phyloP scores from a whole-genome alignment of 2,797 vertebrate species.

The Neostethus bicornis region DNA sequence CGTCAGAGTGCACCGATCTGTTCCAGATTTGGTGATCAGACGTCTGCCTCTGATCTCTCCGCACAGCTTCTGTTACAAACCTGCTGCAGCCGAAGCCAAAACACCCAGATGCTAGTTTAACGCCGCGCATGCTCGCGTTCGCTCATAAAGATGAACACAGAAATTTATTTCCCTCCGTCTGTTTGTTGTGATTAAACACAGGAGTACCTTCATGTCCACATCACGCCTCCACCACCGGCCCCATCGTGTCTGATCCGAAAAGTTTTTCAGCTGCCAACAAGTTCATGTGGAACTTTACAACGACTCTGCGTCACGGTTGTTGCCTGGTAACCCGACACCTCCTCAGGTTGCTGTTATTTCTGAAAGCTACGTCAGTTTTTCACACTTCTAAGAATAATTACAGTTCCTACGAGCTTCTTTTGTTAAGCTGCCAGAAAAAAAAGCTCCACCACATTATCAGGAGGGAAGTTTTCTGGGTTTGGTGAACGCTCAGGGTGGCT shows the following conservation, averaged over 20 bases:
- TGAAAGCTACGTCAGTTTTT: constrained; percentile 77
- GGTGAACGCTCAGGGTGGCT: too few species aligned
- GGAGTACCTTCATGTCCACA: constrained; percentile 60
- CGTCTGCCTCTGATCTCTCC: not conserved
- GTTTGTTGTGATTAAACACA: constrained; percentile 68
- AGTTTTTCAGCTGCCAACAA: too few species aligned
- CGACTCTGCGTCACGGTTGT: constrained; percentile 65
- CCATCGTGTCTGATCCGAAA: too few species aligned
- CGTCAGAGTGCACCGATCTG: too few species aligned
- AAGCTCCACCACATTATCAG: constrained; percentile 1
- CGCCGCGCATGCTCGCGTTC: constrained; percentile 62
- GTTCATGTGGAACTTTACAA: constrained; percentile 55
- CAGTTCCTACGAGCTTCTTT: constrained; percentile 52
- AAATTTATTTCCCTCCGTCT: constrained; percentile 71
- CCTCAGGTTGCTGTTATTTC: constrained; percentile 76
- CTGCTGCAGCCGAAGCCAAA: constrained; percentile 62
- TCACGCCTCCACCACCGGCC: constrained; percentile 37
- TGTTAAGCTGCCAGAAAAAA: constrained; percentile 25
- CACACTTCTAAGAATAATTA: constrained; percentile 76
- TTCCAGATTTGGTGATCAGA: too few species aligned
- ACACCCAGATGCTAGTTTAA: constrained; percentile 77
- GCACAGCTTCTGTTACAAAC: constrained; percentile 28
- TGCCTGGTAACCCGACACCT: constrained; percentile 79
- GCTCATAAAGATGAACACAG: constrained; percentile 73
- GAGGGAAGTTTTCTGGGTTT: too few species aligned